These are phyloP conservation scores for Serilophus lunatus DNA, from an alignment of 2,113 vertebrate species.

Conservation along the genomic window DNA sequence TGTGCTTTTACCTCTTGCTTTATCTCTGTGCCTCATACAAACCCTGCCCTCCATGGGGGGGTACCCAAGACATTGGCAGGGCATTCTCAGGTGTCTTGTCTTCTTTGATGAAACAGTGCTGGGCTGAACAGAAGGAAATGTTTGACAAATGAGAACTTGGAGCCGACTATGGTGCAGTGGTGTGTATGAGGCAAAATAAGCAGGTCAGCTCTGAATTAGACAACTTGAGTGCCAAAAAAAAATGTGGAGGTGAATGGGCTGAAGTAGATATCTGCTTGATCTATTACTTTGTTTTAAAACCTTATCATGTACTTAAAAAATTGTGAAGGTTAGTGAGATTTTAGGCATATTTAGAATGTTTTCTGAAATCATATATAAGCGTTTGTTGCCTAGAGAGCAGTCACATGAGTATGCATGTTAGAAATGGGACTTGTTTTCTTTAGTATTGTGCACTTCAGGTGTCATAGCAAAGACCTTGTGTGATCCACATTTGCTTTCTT, in stretches of 20 bases:
- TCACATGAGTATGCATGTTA: neutral
- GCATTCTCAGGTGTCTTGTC: neutral
- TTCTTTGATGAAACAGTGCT: neutral
- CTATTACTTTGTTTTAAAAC: neutral
- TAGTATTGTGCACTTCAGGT: neutral
- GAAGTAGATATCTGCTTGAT: neutral
- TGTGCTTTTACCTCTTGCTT: neutral
- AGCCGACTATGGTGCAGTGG: neutral
- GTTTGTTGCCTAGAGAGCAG: neutral
- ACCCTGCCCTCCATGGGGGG: neutral
- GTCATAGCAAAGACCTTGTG: neutral
- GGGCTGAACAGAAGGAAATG: neutral
- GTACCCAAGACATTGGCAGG: neutral
- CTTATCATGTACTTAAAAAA: neutral
- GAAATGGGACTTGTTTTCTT: slow-evolving; percentile 1
- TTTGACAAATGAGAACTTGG: neutral
- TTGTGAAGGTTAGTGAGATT: neutral
- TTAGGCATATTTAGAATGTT: neutral
- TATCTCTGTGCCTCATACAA: accelerated
- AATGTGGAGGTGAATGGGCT: neutral
- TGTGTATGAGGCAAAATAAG: neutral
- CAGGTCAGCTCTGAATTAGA: neutral
- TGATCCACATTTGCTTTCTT: neutral
- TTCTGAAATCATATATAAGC: neutral
- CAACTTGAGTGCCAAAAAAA: neutral